A percentile compares a stretch with the other conserved stretches of the same genome.
phyloP scores from a whole-genome alignment of 2,113 vertebrate species.

The Salminus brasiliensis region DNA sequence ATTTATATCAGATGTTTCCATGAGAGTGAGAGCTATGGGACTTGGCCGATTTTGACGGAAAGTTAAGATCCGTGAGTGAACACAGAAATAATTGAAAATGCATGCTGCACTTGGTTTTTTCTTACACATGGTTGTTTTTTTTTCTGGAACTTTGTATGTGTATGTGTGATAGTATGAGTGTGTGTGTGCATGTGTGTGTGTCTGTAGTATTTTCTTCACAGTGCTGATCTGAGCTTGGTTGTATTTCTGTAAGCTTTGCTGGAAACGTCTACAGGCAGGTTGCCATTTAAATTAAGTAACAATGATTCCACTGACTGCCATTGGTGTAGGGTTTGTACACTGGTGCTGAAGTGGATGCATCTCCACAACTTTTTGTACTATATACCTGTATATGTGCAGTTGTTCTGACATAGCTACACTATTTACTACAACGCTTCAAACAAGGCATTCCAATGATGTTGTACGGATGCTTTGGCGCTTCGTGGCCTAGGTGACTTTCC shows the following conservation, averaged over 20 bases:
- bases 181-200: neutral
- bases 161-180: conserved; percentile 33
- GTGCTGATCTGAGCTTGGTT: conserved; percentile 39
- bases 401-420: neutral
- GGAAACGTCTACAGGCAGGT: conserved; percentile 67
- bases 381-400: conserved; percentile 9
- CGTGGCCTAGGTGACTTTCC: too few species aligned
- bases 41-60: conserved; percentile 60
- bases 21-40: conserved; percentile 59
- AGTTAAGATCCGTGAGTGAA: conserved; percentile 60
- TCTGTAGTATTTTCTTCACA: conserved; percentile 46
- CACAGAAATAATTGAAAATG: conserved; percentile 64
- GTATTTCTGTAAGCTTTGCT: conserved; percentile 59
- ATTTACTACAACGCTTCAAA: neutral
- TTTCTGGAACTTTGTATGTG: conserved; percentile 38
- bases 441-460: too few species aligned
- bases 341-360: conserved; percentile 3
- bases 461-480: too few species aligned
- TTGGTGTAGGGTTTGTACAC: conserved; percentile 56
- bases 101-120: conserved; percentile 57
- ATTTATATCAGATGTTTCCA: conserved; percentile 78
- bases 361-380: conserved; percentile 26
- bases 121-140: conserved; percentile 36
- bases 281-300: conserved; percentile 72
- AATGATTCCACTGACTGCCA: conserved; percentile 73